Conservation (phyloP, 2,888 invertebrate genomes). For the Brachypterus glaber region DNA sequence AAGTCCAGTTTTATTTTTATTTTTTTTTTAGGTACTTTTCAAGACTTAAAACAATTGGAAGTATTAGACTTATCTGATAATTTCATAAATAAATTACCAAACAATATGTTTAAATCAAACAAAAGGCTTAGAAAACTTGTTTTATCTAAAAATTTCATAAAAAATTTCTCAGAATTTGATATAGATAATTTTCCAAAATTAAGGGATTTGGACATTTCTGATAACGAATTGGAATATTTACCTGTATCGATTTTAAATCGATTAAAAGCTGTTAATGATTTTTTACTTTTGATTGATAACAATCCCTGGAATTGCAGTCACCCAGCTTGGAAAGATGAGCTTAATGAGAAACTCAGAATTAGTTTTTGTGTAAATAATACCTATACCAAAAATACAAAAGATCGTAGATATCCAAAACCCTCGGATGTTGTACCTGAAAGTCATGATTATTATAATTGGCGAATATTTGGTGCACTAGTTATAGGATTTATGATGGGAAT, state of each 20-base stretch:
- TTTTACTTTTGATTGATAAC: conserved; percentile 21
- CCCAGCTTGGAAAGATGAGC: conserved; percentile 14
- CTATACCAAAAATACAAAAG: too few species aligned
- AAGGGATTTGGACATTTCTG: conserved; percentile 20
- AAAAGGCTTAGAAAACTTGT: too few species aligned
- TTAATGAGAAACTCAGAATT: conserved; percentile 10
- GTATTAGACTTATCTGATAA: conserved; percentile 10
- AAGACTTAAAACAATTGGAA: conserved; percentile 6
- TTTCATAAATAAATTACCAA: conserved; percentile 5
- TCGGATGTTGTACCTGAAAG: too few species aligned
- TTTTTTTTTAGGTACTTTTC: conserved; percentile 10
- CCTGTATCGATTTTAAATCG: conserved; percentile 18
- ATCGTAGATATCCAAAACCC: too few species aligned
- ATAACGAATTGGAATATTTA: conserved; percentile 19
- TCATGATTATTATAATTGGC: too few species aligned
- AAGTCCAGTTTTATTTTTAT: conserved; percentile 11
- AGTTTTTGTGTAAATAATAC: conserved; percentile 17
- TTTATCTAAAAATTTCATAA: conserved; percentile 21
- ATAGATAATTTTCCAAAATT: conserved; percentile 18
- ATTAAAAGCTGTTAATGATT: conserved; percentile 16
- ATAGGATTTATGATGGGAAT: too few species aligned
- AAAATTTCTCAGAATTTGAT: conserved; percentile 20
- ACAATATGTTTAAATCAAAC: conserved; percentile 5
- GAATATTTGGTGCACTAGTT: too few species aligned
- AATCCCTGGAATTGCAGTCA: conserved; percentile 24